Percentiles rank a stretch among this genome's conserved stretches.
phyloP scores from a whole-genome alignment of 2,888 invertebrate genomes.

The Brachyopa scutellaris region DNA sequence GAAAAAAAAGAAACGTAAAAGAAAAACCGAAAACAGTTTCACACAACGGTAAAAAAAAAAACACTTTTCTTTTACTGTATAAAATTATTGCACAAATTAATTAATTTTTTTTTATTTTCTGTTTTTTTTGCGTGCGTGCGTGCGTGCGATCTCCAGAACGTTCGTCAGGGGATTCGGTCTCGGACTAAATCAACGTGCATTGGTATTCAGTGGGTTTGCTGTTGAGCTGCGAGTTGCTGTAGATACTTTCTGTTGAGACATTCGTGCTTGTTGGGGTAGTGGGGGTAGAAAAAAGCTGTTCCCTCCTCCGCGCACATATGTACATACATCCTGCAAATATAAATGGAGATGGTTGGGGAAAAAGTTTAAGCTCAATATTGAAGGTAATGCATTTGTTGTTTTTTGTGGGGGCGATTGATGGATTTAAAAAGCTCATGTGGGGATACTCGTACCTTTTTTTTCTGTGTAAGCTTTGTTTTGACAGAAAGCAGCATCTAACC shows the following conservation, averaged over 20 bases:
- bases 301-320: too few relatives aligned
- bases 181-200: slow-evolving; percentile 76
- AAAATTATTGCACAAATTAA: slow-evolving; percentile 26
- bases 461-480: too few relatives aligned
- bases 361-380: slow-evolving; percentile 15
- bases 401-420: neutral
- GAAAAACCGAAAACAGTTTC: slow-evolving; percentile 17
- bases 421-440: slow-evolving; percentile 54
- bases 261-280: slow-evolving; percentile 24
- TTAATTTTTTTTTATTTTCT: slow-evolving; percentile 3
- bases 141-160: slow-evolving; percentile 76
- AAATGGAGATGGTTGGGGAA: slow-evolving; percentile 15
- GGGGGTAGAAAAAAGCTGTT: slow-evolving; percentile 36
- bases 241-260: slow-evolving; percentile 66
- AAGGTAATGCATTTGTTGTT: slow-evolving; percentile 7
- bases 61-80: slow-evolving; percentile 5
- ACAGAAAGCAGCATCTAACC: slow-evolving; percentile 19
- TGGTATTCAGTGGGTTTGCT: slow-evolving; percentile 54
- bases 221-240: slow-evolving; percentile 46
- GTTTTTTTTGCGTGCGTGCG: slow-evolving; percentile 49
- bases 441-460: too few relatives aligned
- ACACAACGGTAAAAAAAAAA: too few relatives aligned
- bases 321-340: slow-evolving; percentile 57
- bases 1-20: neutral
- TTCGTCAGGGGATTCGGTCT: slow-evolving; percentile 81